These are phyloP conservation scores for Lonchura striata DNA, from an alignment of 2,113 vertebrate species.

Conservation along the genomic window DNA sequence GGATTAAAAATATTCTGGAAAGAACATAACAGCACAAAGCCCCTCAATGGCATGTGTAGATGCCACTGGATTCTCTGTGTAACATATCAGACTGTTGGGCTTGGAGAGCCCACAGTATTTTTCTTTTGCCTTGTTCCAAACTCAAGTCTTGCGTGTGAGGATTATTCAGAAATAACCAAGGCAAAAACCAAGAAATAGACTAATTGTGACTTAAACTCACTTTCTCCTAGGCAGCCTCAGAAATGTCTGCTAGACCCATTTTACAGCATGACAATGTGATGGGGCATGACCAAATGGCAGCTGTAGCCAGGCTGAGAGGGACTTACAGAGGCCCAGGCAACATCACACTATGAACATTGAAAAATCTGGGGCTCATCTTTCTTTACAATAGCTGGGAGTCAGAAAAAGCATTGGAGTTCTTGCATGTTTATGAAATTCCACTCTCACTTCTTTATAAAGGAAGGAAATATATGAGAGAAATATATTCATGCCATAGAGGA, in stretches of 20 bases:
- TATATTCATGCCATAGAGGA: not conserved
- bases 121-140: not conserved
- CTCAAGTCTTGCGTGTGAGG: not conserved
- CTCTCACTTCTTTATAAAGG: not conserved
- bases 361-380: not conserved
- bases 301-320: not conserved
- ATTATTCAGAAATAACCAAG: not conserved
- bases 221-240: not conserved
- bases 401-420: not conserved
- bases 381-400: not conserved
- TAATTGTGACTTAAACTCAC: not conserved
- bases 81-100: not conserved
- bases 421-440: not conserved
- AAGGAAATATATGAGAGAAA: not conserved
- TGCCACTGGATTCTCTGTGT: not conserved
- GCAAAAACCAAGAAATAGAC: accelerated
- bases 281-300: not conserved
- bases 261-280: not conserved
- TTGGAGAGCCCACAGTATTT: not conserved
- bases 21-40: not conserved
- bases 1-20: not conserved
- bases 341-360: not conserved
- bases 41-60: not conserved
- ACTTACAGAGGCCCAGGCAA: not conserved
- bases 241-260: not conserved